phyloP scores from a whole-genome alignment of 2,797 vertebrate species.

The Diglossa cyanea region DNA sequence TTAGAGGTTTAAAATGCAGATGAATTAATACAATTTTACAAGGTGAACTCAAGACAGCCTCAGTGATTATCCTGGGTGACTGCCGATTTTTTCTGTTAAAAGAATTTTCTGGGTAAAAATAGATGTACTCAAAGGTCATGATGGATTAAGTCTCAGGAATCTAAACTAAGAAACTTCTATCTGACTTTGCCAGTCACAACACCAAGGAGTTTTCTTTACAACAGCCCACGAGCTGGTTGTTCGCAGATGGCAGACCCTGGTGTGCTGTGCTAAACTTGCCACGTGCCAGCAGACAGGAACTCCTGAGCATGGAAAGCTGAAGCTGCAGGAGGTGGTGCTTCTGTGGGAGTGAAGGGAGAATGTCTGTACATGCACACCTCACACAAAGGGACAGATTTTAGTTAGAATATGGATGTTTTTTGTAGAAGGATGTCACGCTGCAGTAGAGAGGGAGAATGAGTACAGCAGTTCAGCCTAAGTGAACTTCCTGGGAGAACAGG shows the following conservation, averaged over 20 bases:
- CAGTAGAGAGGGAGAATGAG: not conserved
- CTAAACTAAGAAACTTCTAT: conserved; percentile 6
- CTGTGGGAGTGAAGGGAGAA: not conserved
- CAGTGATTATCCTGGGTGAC: not conserved
- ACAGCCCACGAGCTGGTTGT: not conserved
- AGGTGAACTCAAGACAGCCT: not conserved
- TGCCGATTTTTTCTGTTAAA: not conserved
- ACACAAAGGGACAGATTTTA: not conserved
- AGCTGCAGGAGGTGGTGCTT: not conserved
- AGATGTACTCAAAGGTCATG: not conserved
- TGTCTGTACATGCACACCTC: not conserved
- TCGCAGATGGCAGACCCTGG: not conserved
- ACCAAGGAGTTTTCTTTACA: conserved; percentile 4
- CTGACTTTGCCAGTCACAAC: not conserved
- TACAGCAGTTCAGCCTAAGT: not conserved
- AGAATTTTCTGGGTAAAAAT: conserved; percentile 5
- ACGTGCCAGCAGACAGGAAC: not conserved
- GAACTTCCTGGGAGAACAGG: not conserved
- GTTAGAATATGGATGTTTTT: not conserved
- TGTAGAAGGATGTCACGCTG: not conserved
- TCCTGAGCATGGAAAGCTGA: not conserved
- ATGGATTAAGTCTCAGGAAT: conserved; percentile 15
- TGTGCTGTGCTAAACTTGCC: not conserved
- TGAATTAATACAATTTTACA: not conserved
- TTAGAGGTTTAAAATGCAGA: not conserved